Percentiles rank a stretch among this genome's conserved stretches.
Evolutionary conservation across 2,113 vertebrate genomes (phyloP).

Genomic region (Narcine bancroftii): DNA sequence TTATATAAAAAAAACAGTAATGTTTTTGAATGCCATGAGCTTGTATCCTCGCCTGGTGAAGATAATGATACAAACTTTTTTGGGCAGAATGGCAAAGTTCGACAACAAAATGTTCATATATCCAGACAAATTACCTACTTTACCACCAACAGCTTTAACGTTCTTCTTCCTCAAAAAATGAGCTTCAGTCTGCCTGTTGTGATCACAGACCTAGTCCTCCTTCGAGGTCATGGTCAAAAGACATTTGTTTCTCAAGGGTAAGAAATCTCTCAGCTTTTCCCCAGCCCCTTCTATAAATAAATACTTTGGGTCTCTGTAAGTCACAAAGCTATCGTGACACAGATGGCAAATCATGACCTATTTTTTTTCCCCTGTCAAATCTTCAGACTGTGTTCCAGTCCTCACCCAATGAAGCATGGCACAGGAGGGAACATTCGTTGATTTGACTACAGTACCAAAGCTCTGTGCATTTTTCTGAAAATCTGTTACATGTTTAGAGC

Average conservation of each 20-base stretch:
- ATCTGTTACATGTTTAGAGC: background rate
- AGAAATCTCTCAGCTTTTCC: background rate
- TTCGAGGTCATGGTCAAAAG: background rate
- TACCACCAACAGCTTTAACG: background rate
- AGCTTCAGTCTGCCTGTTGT: background rate
- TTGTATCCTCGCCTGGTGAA: background rate
- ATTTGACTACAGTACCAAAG: background rate
- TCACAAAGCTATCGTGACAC: background rate
- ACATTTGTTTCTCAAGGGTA: slow-evolving; percentile 16
- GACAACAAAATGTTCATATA: background rate
- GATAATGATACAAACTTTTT: background rate
- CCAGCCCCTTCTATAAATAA: background rate
- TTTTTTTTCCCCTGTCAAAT: background rate
- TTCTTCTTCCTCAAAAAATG: background rate
- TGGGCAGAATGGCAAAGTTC: background rate
- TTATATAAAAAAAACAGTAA: background rate
- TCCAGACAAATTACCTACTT: background rate
- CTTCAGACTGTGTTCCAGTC: slow-evolving; percentile 3
- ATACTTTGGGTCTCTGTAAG: background rate
- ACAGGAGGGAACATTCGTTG: background rate
- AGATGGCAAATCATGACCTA: background rate
- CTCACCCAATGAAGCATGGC: background rate
- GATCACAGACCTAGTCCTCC: background rate
- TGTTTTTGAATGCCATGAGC: background rate
- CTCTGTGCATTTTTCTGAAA: background rate